phyloP scores from a whole-genome alignment of 2,888 invertebrate genomes.

The Leistus spinibarbis region DNA sequence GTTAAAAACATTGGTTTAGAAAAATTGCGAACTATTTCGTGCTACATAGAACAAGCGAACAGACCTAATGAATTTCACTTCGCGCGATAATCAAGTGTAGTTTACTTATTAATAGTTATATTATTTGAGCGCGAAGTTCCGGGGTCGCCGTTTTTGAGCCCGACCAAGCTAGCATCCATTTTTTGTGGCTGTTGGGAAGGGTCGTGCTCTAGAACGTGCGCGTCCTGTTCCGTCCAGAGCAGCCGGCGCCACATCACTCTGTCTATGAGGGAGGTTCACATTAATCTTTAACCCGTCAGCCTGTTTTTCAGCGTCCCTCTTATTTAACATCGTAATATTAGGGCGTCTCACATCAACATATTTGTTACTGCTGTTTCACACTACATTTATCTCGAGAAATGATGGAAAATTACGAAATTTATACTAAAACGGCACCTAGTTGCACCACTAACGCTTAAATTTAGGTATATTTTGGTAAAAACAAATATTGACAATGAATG shows the following conservation, averaged over 20 bases:
- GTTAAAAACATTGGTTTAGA: too few relatives aligned
- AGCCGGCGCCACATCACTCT: neutral
- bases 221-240: neutral
- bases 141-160: neutral
- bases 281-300: neutral
- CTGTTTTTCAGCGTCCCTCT: neutral
- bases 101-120: neutral
- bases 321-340: neutral
- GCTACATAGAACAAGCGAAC: neutral
- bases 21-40: neutral
- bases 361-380: neutral
- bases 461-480: too few relatives aligned
- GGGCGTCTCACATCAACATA: neutral
- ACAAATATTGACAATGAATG: too few relatives aligned
- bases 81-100: neutral
- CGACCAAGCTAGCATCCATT: neutral
- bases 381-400: neutral
- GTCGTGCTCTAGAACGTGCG: neutral
- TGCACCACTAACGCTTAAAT: too few relatives aligned
- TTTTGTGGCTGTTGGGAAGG: neutral
- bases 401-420: too few relatives aligned
- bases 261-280: neutral
- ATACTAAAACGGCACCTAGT: too few relatives aligned
- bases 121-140: neutral
- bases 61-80: neutral